phyloP scores from a whole-genome alignment of 2,797 vertebrate species.

The Catamblyrhynchus diadema region DNA sequence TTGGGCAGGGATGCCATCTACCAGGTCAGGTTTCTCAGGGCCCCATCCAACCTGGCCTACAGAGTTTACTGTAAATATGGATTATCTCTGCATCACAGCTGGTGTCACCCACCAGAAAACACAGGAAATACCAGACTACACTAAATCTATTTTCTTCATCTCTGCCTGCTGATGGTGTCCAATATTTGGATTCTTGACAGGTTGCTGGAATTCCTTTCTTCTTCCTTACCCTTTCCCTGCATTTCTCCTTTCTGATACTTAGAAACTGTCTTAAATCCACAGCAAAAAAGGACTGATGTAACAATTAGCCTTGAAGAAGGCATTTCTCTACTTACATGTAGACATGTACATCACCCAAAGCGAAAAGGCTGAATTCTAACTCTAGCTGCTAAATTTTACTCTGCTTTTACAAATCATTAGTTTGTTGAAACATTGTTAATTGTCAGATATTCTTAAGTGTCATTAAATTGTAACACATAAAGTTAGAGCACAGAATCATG shows the following conservation, averaged over 20 bases:
- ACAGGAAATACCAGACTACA: not conserved
- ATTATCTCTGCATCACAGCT: not conserved
- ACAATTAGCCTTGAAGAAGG: not conserved
- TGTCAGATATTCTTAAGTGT: not conserved
- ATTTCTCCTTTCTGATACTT: not conserved
- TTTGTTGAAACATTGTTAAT: constrained; percentile 14
- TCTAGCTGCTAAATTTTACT: not conserved
- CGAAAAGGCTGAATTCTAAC: rapidly evolving
- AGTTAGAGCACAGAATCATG: not conserved
- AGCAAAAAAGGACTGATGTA: not conserved
- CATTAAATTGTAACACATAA: not conserved
- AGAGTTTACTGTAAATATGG: not conserved
- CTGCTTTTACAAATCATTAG: not conserved
- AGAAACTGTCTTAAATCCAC: not conserved
- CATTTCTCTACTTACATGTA: not conserved
- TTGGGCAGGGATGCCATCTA: not conserved
- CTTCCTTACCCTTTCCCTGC: not conserved
- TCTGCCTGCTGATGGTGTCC: not conserved
- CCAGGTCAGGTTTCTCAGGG: not conserved
- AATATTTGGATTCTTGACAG: not conserved
- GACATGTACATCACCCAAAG: not conserved
- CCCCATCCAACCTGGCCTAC: not conserved
- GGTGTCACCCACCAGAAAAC: not conserved
- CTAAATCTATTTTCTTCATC: not conserved
- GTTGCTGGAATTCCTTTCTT: not conserved